Conservation (phyloP, 2,113 vertebrate species). For the Antidorcas marsupialis region DNA sequence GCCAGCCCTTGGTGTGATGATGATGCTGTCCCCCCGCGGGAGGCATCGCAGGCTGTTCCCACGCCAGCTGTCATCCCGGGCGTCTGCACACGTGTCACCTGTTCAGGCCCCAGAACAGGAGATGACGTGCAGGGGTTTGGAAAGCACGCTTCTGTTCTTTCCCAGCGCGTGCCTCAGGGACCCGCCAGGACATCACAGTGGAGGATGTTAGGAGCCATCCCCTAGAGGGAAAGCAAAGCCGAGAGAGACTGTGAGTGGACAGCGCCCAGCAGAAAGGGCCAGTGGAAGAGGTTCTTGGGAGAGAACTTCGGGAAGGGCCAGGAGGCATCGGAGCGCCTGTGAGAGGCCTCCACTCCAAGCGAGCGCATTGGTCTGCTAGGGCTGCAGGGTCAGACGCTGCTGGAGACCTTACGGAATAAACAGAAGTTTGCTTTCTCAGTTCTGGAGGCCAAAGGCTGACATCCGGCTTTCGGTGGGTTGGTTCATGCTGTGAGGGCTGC, state of each 20-base stretch:
- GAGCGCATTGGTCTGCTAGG: not conserved
- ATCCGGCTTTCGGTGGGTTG: rapidly evolving
- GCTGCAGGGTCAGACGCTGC: not conserved
- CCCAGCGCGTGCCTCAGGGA: not conserved
- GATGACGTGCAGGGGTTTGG: not conserved
- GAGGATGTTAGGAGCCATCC: not conserved
- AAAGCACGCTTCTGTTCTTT: not conserved
- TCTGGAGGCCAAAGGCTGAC: not conserved
- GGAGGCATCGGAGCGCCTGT: not conserved
- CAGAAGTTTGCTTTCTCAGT: not conserved
- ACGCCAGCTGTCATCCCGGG: not conserved
- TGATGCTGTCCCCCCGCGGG: not conserved
- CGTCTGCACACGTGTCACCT: constrained; percentile 9
- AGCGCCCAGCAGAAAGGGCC: not conserved
- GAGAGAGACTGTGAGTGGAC: not conserved
- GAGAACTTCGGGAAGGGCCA: not conserved
- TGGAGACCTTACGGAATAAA: too few species aligned
- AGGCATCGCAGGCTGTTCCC: constrained; percentile 7
- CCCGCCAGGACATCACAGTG: not conserved
- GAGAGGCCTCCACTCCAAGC: not conserved
- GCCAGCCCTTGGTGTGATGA: not conserved
- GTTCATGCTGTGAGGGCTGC: not conserved
- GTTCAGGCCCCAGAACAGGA: not conserved
- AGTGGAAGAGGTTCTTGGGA: not conserved
- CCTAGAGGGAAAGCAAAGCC: not conserved